phyloP scores from a whole-genome alignment of 2,888 invertebrate genomes.

The Calameuta filiformis region DNA sequence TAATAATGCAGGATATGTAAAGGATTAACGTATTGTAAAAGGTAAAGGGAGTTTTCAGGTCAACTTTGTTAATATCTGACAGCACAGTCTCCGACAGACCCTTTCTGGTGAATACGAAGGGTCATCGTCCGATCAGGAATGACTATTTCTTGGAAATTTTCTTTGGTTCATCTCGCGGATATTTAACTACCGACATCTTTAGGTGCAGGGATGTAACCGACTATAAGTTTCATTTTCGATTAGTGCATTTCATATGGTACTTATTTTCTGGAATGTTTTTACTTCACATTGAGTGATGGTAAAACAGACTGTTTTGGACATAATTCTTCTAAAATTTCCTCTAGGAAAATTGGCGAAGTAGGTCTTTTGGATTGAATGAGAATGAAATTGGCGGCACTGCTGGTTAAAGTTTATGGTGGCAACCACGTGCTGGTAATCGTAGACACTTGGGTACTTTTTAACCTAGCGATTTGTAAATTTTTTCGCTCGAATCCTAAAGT shows the following conservation, averaged over 20 bases:
- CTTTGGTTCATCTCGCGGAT: neutral
- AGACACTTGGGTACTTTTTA: neutral
- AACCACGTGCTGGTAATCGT: neutral
- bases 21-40: neutral
- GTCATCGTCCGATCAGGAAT: neutral
- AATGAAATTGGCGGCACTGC: neutral
- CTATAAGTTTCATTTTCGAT: neutral
- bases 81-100: neutral
- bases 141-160: neutral
- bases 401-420: neutral
- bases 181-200: neutral
- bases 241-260: neutral
- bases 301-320: neutral
- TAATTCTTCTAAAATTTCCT: neutral
- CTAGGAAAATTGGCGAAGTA: no score
- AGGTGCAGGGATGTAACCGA: neutral
- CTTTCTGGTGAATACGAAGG: neutral
- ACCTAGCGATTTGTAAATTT: neutral
- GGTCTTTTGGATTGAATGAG: neutral
- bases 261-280: neutral
- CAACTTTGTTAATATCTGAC: neutral
- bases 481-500: neutral
- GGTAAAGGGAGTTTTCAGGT: neutral
- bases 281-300: neutral
- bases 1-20: neutral